phyloP scores from a whole-genome alignment of 2,888 invertebrate genomes.

The Xylota segnis region DNA sequence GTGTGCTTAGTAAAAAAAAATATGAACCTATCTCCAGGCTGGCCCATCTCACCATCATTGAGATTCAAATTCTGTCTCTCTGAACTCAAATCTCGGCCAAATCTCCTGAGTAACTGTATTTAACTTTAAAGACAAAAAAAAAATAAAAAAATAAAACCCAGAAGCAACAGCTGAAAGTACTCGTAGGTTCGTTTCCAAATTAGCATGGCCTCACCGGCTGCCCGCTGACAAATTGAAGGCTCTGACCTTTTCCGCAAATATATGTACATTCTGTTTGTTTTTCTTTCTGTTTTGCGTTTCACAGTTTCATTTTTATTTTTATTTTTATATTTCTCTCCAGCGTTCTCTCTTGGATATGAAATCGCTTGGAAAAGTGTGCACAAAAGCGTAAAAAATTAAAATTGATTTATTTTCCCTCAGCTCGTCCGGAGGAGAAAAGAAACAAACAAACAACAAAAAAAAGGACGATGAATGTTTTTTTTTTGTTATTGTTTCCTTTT shows the following conservation, averaged over 20 bases:
- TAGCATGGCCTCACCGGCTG: background rate
- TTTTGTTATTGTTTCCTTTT: constrained; percentile 5
- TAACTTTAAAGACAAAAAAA: background rate
- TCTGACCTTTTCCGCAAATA: constrained; percentile 15
- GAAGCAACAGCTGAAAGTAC: constrained; percentile 21
- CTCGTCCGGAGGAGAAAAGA: background rate
- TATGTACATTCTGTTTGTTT: constrained; percentile 7
- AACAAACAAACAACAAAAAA: background rate
- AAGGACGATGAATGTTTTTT: background rate
- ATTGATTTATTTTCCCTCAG: constrained; percentile 51
- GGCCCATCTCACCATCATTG: no score
- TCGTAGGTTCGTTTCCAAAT: constrained; percentile 9
- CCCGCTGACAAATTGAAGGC: constrained; percentile 7
- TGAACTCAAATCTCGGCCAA: background rate
- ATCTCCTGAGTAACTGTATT: background rate
- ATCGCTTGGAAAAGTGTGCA: constrained; percentile 46
- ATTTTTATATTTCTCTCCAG: background rate
- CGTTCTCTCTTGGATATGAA: constrained; percentile 18
- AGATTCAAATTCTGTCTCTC: no score
- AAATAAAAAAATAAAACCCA: background rate
- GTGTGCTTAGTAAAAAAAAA: no score
- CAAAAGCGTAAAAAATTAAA: constrained; percentile 48
- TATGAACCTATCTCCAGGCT: no score
- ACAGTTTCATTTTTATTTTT: background rate
- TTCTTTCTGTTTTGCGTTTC: background rate